These are phyloP conservation scores for Chymomyza caudatula DNA, from an alignment of 2,888 invertebrate genomes.

Conservation along the genomic window DNA sequence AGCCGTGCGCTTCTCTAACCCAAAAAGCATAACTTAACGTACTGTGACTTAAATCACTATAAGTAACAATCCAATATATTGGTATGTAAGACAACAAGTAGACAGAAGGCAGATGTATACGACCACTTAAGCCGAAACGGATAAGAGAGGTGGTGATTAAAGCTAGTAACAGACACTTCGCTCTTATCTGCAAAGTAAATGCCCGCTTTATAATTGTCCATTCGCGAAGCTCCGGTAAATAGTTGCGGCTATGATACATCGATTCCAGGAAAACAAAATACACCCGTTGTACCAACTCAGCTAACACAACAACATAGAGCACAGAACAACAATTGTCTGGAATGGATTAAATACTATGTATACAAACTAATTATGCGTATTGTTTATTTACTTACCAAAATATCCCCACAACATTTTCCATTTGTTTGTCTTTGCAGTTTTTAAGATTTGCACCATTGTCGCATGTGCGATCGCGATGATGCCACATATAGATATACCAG, in stretches of 20 bases:
- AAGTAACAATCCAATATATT: slow-evolving; percentile 53
- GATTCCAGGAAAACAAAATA: slow-evolving; percentile 40
- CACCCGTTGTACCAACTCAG: slow-evolving; percentile 52
- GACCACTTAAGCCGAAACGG: slow-evolving; percentile 22
- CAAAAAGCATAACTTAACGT: slow-evolving; percentile 57
- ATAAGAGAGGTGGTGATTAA: slow-evolving; percentile 29
- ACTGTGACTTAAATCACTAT: slow-evolving; percentile 36
- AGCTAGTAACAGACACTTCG: slow-evolving; percentile 15
- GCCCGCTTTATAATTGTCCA: slow-evolving; percentile 42
- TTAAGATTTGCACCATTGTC: not conserved
- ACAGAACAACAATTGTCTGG: slow-evolving; percentile 47
- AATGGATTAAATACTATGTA: not conserved
- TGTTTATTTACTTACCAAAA: not conserved
- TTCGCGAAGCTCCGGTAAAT: slow-evolving; percentile 46
- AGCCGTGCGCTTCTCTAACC: slow-evolving; percentile 62
- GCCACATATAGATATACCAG: too few relatives aligned
- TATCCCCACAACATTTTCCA: not conserved
- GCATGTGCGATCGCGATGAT: not conserved
- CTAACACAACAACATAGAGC: slow-evolving; percentile 28
- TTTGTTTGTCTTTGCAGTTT: not conserved
- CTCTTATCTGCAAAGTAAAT: slow-evolving; percentile 26
- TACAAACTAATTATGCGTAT: not conserved
- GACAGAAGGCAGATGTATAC: slow-evolving; percentile 27
- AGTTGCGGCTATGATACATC: slow-evolving; percentile 34
- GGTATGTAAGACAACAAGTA: slow-evolving; percentile 41